phyloP scores from a whole-genome alignment of 2,888 invertebrate species.

The Toxonevra muliebris region DNA sequence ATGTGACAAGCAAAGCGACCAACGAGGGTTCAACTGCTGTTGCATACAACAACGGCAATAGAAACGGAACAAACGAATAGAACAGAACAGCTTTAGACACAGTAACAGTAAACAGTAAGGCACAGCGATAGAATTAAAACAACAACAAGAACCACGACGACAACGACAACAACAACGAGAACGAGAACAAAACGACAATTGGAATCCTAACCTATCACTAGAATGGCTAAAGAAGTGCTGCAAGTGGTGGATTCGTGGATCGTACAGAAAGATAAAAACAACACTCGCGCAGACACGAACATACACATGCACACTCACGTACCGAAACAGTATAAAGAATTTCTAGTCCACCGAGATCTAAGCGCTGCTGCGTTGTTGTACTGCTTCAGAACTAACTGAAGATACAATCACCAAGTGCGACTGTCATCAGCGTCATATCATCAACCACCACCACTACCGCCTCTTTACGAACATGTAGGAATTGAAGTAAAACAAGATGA shows the following conservation, averaged over 20 bases:
- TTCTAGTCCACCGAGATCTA: slow-evolving; percentile 47
- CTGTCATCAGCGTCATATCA: slow-evolving; percentile 50
- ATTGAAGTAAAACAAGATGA: neutral
- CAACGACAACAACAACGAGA: slow-evolving; percentile 19
- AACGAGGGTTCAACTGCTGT: slow-evolving; percentile 28
- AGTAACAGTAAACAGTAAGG: slow-evolving; percentile 6
- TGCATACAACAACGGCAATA: slow-evolving; percentile 23
- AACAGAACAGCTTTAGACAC: slow-evolving; percentile 26
- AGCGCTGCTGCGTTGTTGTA: slow-evolving; percentile 31
- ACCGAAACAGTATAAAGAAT: slow-evolving; percentile 32
- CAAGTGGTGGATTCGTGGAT: slow-evolving; percentile 38
- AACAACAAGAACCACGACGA: slow-evolving; percentile 26
- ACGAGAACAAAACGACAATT: slow-evolving; percentile 36
- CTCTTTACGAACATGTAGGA: neutral
- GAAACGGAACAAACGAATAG: slow-evolving; percentile 23
- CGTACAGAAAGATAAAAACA: slow-evolving; percentile 5
- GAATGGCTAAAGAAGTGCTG: slow-evolving; percentile 16
- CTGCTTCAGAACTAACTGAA: neutral
- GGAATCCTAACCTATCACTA: slow-evolving; percentile 51
- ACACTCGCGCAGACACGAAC: slow-evolving; percentile 23
- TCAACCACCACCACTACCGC: slow-evolving; percentile 36
- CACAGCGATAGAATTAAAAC: neutral
- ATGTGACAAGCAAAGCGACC: too few species aligned
- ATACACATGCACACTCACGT: slow-evolving; percentile 18
- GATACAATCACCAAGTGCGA: slow-evolving; percentile 4